Conservation (phyloP, 1,140 invertebrate genomes). For the Triops cancriformis region DNA sequence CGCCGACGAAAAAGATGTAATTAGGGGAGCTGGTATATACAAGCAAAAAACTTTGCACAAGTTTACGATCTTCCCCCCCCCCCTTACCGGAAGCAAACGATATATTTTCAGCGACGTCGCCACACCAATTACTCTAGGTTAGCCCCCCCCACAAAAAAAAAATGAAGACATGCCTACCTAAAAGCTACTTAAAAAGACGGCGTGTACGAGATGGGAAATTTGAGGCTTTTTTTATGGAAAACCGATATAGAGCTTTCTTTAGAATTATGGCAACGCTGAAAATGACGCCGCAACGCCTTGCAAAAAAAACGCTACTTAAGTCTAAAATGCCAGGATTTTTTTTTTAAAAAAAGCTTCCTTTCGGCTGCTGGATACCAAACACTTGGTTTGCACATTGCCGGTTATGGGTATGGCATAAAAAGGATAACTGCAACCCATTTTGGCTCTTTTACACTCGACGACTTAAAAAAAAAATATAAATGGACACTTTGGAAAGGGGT, state of each 20-base stretch:
- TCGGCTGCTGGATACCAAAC: neutral
- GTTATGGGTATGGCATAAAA: neutral
- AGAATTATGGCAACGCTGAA: neutral
- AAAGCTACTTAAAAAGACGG: neutral
- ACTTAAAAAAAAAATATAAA: neutral
- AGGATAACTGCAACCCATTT: neutral
- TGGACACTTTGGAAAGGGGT: neutral
- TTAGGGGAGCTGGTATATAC: neutral
- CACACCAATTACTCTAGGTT: neutral
- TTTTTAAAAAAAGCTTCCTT: neutral
- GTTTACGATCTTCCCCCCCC: neutral
- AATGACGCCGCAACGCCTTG: neutral
- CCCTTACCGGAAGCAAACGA: neutral
- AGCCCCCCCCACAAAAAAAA: neutral
- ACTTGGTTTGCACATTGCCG: neutral
- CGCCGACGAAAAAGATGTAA: neutral
- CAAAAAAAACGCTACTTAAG: neutral
- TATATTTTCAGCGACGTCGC: neutral
- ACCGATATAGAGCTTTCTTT: neutral
- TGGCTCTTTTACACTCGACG: neutral
- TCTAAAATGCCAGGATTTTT: neutral
- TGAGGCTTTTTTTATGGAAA: neutral
- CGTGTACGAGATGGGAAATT: neutral
- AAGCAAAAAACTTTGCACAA: neutral
- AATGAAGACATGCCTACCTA: neutral